A percentile compares a stretch with the other conserved stretches of the same genome.
Conservation (phyloP, 2,113 vertebrate genomes). For the Lagopus leucura region DNA sequence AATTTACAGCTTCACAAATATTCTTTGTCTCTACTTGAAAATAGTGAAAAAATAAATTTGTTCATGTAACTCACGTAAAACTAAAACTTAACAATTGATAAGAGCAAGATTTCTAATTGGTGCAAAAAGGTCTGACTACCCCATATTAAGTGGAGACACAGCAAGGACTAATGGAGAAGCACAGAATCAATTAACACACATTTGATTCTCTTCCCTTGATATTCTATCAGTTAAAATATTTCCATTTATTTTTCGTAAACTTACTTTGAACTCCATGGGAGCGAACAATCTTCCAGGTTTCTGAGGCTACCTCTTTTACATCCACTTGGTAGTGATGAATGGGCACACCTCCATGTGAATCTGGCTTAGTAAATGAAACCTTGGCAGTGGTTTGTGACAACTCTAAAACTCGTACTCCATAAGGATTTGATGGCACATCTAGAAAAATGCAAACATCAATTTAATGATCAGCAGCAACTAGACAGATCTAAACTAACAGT, state of each 20-base stretch:
- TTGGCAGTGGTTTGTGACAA: constrained; percentile 92
- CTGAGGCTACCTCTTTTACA: constrained; percentile 89
- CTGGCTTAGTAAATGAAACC: constrained; percentile 92
- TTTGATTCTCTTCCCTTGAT: not conserved
- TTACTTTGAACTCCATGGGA: constrained; percentile 97
- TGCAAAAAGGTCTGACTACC: not conserved
- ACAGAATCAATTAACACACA: not conserved
- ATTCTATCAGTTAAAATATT: not conserved
- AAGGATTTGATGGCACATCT: constrained; percentile 96
- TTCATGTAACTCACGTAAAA: not conserved
- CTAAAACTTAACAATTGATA: not conserved
- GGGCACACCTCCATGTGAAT: constrained; percentile 96
- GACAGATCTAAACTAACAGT: not conserved
- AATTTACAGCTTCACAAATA: not conserved
- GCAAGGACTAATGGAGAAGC: not conserved
- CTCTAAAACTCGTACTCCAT: constrained; percentile 88
- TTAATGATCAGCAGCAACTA: not conserved
- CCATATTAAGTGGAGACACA: not conserved
- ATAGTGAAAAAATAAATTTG: not conserved
- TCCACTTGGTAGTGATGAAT: constrained; percentile 96
- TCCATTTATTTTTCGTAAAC: constrained; percentile 53
- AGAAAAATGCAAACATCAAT: not conserved
- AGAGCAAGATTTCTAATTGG: not conserved
- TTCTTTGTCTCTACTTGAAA: not conserved
- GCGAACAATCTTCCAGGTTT: constrained; percentile 92